Conservation (phyloP, 2,888 invertebrate genomes). For the Papilio elwesi region DNA sequence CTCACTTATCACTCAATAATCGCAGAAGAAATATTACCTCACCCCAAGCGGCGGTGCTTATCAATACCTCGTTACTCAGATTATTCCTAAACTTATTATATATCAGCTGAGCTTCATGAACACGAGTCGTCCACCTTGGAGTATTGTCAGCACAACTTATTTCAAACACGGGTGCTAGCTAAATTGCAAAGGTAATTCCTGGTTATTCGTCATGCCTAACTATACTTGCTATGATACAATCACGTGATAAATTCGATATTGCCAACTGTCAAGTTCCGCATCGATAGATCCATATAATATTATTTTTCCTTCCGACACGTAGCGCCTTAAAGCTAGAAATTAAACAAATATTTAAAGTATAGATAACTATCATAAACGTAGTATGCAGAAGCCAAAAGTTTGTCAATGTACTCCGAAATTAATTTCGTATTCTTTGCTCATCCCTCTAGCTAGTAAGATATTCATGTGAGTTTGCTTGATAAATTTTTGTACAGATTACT, state of each 20-base stretch:
- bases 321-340: not conserved
- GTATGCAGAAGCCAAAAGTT: too few relatives aligned
- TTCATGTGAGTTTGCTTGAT: too few relatives aligned
- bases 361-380: too few relatives aligned
- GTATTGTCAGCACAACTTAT: slow-evolving; percentile 18
- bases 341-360: too few relatives aligned
- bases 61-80: too few relatives aligned
- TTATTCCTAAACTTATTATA: not conserved
- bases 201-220: slow-evolving; percentile 8
- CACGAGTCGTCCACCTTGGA: slow-evolving; percentile 28
- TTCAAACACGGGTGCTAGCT: slow-evolving; percentile 22
- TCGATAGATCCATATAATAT: slow-evolving; percentile 9
- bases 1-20: too few relatives aligned
- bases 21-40: too few relatives aligned
- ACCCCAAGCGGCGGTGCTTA: too few relatives aligned
- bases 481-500: too few relatives aligned
- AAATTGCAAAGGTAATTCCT: slow-evolving; percentile 18
- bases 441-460: too few relatives aligned
- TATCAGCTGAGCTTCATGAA: not conserved
- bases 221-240: slow-evolving; percentile 8
- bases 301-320: slow-evolving; percentile 1
- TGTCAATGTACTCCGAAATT: too few relatives aligned
- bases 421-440: too few relatives aligned
- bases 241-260: slow-evolving; percentile 20
- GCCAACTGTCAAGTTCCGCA: slow-evolving; percentile 10